phyloP scores from a whole-genome alignment of 2,113 vertebrate species.

The Callithrix jacchus region DNA sequence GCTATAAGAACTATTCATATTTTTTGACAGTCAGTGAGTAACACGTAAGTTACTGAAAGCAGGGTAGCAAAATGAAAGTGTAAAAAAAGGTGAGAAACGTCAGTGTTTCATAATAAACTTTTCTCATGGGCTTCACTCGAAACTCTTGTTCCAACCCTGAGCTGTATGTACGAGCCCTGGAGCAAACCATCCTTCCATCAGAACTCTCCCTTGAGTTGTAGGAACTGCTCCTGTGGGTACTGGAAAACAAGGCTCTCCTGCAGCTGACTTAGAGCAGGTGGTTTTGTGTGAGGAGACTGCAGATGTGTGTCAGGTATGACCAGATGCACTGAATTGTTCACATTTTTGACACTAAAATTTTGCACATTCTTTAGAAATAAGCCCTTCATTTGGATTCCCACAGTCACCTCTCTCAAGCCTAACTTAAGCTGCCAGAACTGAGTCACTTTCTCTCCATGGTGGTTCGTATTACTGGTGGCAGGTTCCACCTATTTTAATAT shows the following conservation, averaged over 20 bases:
- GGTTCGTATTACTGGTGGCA: conserved; percentile 40
- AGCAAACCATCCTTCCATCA: background rate
- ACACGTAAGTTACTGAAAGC: background rate
- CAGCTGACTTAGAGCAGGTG: fast-evolving
- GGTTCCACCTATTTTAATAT: conserved; percentile 69
- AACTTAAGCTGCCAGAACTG: conserved; percentile 17
- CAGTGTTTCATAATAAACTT: background rate
- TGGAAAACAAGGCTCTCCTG: background rate
- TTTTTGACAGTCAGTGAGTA: background rate
- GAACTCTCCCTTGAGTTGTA: background rate
- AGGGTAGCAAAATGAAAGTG: background rate
- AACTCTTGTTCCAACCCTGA: background rate
- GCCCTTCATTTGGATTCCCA: background rate
- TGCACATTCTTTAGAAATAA: background rate
- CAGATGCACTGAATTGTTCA: background rate
- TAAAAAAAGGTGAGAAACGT: background rate
- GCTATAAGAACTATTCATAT: background rate
- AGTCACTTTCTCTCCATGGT: conserved; percentile 48
- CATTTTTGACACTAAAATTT: background rate
- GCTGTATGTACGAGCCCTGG: background rate
- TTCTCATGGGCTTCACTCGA: background rate
- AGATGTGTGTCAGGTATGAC: background rate
- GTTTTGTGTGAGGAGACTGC: background rate
- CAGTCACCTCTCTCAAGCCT: background rate
- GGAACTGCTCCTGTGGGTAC: background rate